phyloP scores from a whole-genome alignment of 2,888 invertebrate genomes.

The Ochropleura plecta region DNA sequence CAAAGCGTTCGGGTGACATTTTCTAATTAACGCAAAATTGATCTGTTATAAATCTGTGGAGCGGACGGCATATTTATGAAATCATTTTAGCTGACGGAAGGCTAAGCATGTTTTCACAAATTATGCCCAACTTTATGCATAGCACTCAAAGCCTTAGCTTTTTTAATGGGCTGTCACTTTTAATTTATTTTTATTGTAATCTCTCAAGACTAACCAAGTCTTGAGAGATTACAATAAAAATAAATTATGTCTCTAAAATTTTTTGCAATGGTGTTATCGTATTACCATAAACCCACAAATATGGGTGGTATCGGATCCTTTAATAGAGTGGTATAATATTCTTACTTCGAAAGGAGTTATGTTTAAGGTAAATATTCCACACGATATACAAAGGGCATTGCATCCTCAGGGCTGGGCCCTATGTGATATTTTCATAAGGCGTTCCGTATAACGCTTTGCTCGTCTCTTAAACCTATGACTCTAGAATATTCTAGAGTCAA shows the following conservation, averaged over 20 bases:
- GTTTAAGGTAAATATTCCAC: too few relatives aligned
- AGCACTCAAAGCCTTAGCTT: constrained; percentile 41
- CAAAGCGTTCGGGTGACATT: constrained; percentile 60
- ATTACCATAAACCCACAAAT: too few relatives aligned
- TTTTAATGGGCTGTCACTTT: constrained; percentile 51
- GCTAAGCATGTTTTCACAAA: constrained; percentile 56
- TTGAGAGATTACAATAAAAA: too few relatives aligned
- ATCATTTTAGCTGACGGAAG: constrained; percentile 54
- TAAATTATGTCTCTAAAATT: constrained; percentile 5
- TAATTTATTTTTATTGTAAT: constrained; percentile 52
- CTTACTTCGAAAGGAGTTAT: background rate
- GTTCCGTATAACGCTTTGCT: background rate
- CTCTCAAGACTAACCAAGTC: constrained; percentile 6
- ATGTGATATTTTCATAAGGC: background rate
- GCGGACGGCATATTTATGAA: constrained; percentile 51
- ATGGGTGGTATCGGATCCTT: background rate
- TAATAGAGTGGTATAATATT: background rate
- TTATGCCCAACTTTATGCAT: constrained; percentile 55
- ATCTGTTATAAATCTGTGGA: constrained; percentile 58
- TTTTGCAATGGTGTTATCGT: background rate
- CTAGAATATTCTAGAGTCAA: background rate
- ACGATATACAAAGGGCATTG: background rate
- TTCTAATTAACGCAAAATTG: constrained; percentile 61
- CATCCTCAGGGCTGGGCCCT: background rate
- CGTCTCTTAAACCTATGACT: background rate